Conservation (phyloP, 2,113 vertebrate species). For the Anarrhichthys ocellatus region DNA sequence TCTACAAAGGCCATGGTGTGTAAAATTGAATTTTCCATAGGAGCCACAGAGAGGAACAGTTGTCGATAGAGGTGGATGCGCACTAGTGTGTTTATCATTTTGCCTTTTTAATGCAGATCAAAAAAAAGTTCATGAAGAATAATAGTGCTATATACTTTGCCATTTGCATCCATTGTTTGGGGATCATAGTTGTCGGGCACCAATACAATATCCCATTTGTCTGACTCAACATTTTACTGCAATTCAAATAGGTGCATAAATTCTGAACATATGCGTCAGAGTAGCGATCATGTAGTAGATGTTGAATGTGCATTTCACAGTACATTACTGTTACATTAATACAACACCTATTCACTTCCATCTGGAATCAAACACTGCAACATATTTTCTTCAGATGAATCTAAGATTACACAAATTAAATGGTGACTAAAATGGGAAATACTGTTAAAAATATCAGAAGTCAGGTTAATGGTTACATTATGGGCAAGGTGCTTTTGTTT, state of each 20-base stretch:
- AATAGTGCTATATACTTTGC: constrained; percentile 58
- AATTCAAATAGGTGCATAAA: constrained; percentile 39
- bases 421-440: not conserved
- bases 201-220: constrained; percentile 40
- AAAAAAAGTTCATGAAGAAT: constrained; percentile 69
- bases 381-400: not conserved
- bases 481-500: not conserved
- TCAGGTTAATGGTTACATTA: not conserved
- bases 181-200: constrained; percentile 48
- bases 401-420: not conserved
- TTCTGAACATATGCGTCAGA: constrained; percentile 38
- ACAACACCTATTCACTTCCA: constrained; percentile 14
- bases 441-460: not conserved
- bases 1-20: constrained; percentile 82
- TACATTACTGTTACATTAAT: constrained; percentile 50
- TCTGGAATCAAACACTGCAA: constrained; percentile 34
- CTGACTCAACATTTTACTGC: constrained; percentile 49
- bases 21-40: constrained; percentile 86
- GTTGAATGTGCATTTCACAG: constrained; percentile 53
- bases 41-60: constrained; percentile 80
- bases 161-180: constrained; percentile 68
- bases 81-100: constrained; percentile 74
- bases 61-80: constrained; percentile 80
- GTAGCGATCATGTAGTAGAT: constrained; percentile 14
- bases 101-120: constrained; percentile 63